Evolutionary conservation across 2,888 invertebrate species (phyloP), one percentile per base, ranked within the genome.

Genomic region (Caenorhabditis sinica): DNA sequence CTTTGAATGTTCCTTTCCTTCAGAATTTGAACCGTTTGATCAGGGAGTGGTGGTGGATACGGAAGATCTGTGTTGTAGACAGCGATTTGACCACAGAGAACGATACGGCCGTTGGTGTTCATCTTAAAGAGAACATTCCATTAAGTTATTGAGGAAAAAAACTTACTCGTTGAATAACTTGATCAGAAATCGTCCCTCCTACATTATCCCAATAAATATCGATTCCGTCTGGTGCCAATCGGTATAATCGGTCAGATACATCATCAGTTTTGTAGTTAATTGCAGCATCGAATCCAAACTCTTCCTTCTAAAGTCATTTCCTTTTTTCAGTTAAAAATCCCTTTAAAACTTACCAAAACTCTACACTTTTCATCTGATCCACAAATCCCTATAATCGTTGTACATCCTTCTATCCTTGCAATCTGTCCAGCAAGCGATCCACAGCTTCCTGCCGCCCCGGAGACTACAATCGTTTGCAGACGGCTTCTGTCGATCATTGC

Each of bases 201-300:
- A 93, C 93, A 90, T 93, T 93, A 87, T 93, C 93, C 91, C 93
- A 93, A 86, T 93, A 93, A 17, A 92, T 90, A 88, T 93, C 91
- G 3, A 93, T 89, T 15, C 93, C 93, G 53, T 90, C 85, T 5
- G 93, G 93, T 82, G 93, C 93, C 2, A 86, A 20, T 45, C 89
- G 86, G 25, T 82, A 82, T 68, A 93, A 75, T 53, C 87, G 87
- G 4, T 89, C 87, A 17, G 82, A 63, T 3, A 93, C 89, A 71
- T 93, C 83, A 23, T 93, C 92, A 9, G 89, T 58, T 75, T 84
- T 83, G 68, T 84, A 93, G 87, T 93, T 93, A 45, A 93, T 92
- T 15, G 93, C 93, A 11, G 85, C 87, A 88, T 93, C 91, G 88
- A 93, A 93, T 5, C 91, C 92, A 1, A 93, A 89, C 20, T 93